A percentile compares a stretch with the other conserved stretches of the same genome.
Evolutionary conservation across 2,797 vertebrate species (phyloP).

Genomic region (Syngnathus rostellatus): DNA sequence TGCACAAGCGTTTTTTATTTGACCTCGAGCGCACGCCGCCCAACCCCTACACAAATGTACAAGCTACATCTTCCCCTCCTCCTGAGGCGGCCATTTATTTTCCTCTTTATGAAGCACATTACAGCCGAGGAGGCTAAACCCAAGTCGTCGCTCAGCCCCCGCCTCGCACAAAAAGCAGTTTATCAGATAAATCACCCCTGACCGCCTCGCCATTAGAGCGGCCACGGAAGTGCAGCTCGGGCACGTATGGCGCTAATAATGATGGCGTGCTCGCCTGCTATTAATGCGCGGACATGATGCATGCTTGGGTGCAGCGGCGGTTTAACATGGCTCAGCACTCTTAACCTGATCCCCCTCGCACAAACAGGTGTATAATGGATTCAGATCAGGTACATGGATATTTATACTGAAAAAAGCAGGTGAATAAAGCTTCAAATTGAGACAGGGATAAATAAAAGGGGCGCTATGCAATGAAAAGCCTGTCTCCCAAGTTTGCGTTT

Average conservation of each 20-base stretch:
- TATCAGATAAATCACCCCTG: conserved; percentile 72
- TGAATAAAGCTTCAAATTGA: neutral
- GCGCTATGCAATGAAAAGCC: neutral
- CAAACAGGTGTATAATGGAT: conserved; percentile 17
- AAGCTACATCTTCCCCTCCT: conserved; percentile 55
- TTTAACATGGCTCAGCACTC: conserved; percentile 67
- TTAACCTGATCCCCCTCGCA: conserved; percentile 56
- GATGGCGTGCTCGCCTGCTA: conserved; percentile 62
- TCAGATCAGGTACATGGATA: conserved; percentile 15
- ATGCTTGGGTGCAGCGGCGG: conserved; percentile 47
- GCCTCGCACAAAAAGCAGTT: conserved; percentile 67
- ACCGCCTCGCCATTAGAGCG: conserved; percentile 69
- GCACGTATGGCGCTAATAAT: conserved; percentile 68
- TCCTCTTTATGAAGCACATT: conserved; percentile 70
- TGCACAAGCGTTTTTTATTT: conserved; percentile 57
- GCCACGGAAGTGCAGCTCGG: conserved; percentile 53
- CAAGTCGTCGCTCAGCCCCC: conserved; percentile 59
- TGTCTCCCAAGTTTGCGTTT: neutral
- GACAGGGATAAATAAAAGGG: neutral
- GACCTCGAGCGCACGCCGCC: conserved; percentile 45
- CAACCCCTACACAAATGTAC: conserved; percentile 61
- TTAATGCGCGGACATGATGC: conserved; percentile 70
- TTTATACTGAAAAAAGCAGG: neutral
- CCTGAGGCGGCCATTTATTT: conserved; percentile 67
- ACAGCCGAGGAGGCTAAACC: conserved; percentile 55